Base-by-base conservation (phyloP, 2,888 invertebrate genomes). In the Sarcophaga rosellei region DNA sequence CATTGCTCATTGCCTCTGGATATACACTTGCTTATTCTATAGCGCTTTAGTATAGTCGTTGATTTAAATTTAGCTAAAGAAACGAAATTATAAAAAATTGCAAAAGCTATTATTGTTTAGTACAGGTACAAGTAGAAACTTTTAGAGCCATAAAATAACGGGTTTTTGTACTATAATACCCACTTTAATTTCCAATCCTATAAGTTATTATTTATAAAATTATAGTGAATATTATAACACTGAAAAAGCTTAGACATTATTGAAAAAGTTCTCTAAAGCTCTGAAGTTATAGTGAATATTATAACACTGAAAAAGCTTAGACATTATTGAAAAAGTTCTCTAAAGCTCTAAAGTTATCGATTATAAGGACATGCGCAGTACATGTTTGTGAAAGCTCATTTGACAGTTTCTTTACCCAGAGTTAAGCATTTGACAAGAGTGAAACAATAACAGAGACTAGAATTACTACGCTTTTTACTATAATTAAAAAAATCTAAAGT, bases 401-500 rank as follows among this genome's bases (percentile, higher is more conserved):
- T 61, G 47, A 68, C 44, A 74, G 1, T 1, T 47, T 66, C 11
- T 35, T 35, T 35, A 35, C 35, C 35, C 8, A 35, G 35, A 53
- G 17, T 15, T 53, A 53, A 53, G 53, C 4, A 53, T 17, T 53
- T 53, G 53, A 15, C 17, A 53, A 4, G 17, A 53, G 21, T 2
- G 11, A 62, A 83, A 77, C 53, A 72, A 83, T 62, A 77, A 83
- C 73, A 83, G 82, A 78, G 72, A 44, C 45, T 66, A 17, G 72
- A 66, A 72, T 35, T 66, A 77, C 66, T 73, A 72, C 72, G 47
- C 47, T 35, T 78, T 78, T 83, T 78, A 68, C 82, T 78, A 78
- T 78, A 83, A 77, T 83, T 66, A 65, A 68, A 59, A 74, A 53
- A 66, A 66, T 73, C 15, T 68, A 10, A 35, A 35, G 10, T 35